phyloP scores from a whole-genome alignment of 2,888 invertebrate genomes.

The Aelia acuminata region DNA sequence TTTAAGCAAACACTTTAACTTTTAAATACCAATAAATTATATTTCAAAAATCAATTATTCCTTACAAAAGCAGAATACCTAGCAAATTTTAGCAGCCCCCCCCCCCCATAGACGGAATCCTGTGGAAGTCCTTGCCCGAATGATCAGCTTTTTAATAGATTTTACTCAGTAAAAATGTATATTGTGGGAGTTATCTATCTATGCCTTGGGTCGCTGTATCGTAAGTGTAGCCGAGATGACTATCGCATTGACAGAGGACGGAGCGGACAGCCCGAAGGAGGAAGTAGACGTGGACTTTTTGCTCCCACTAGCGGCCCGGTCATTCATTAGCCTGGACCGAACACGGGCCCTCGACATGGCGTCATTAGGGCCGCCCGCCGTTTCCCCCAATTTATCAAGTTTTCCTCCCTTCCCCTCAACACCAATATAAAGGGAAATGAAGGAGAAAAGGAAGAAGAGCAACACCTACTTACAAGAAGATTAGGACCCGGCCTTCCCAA shows the following conservation, averaged over 20 bases:
- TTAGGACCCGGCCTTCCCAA: constrained; percentile 26
- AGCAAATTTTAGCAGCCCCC: too few relatives aligned
- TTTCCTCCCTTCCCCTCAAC: neutral
- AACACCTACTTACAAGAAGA: constrained; percentile 33
- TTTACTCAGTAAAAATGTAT: too few relatives aligned
- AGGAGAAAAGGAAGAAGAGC: constrained; percentile 33
- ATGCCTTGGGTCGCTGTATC: neutral
- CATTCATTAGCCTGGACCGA: neutral
- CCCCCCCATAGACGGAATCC: too few relatives aligned
- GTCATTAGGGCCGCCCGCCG: constrained; percentile 6
- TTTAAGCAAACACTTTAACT: too few relatives aligned
- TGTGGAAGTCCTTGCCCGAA: too few relatives aligned
- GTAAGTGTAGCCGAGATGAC: neutral
- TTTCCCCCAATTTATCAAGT: constrained; percentile 31
- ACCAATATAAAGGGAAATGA: constrained; percentile 41
- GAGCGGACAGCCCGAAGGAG: neutral
- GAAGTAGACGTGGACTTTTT: constrained; percentile 5
- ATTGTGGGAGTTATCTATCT: too few relatives aligned
- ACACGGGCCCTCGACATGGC: constrained; percentile 4
- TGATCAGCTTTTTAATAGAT: too few relatives aligned
- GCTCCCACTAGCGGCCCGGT: neutral
- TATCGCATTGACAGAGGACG: neutral
- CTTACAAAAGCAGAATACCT: too few relatives aligned
- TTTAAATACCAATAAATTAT: too few relatives aligned
- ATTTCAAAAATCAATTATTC: too few relatives aligned